phyloP scores from a whole-genome alignment of 1,140 invertebrate species.

The Lethrus apterus region DNA sequence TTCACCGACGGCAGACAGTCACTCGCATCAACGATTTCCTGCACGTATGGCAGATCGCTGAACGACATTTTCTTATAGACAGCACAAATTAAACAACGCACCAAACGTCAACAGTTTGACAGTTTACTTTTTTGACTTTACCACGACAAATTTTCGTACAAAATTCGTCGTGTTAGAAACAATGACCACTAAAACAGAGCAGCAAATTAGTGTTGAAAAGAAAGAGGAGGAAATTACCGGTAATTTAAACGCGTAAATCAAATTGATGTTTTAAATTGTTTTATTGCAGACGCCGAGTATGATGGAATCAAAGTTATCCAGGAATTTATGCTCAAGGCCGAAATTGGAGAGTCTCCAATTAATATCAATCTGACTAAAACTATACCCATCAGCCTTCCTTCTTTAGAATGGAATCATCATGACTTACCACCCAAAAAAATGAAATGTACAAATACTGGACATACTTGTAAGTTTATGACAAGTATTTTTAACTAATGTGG shows the following conservation, averaged over 20 bases:
- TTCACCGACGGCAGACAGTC: no score
- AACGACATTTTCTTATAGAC: slow-evolving; percentile 9
- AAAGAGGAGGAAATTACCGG: no score
- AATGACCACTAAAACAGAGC: no score
- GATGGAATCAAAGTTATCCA: slow-evolving; percentile 22
- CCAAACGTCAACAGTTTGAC: no score
- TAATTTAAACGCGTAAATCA: no score
- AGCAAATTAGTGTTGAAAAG: no score
- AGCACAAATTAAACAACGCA: no score
- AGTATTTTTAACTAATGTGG: slow-evolving; percentile 17
- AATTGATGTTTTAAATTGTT: no score
- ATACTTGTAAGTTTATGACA: slow-evolving; percentile 41
- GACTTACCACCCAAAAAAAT: slow-evolving; percentile 49
- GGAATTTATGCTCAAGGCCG: slow-evolving; percentile 16
- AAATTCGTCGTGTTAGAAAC: no score
- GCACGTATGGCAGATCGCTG: slow-evolving; percentile 2
- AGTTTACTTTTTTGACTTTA: no score
- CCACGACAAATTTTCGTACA: no score
- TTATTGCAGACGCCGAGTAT: slow-evolving; percentile 6
- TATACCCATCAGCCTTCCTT: slow-evolving; percentile 40
- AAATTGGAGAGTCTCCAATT: slow-evolving; percentile 44
- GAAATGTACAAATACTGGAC: slow-evolving; percentile 53
- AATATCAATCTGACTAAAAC: slow-evolving; percentile 47
- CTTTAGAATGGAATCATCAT: slow-evolving; percentile 48
- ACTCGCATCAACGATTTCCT: slow-evolving; percentile 1